These are phyloP conservation scores for Exaiptasia diaphana DNA, from an alignment of 64 coral and sea anemone species.

Conservation along the genomic window DNA sequence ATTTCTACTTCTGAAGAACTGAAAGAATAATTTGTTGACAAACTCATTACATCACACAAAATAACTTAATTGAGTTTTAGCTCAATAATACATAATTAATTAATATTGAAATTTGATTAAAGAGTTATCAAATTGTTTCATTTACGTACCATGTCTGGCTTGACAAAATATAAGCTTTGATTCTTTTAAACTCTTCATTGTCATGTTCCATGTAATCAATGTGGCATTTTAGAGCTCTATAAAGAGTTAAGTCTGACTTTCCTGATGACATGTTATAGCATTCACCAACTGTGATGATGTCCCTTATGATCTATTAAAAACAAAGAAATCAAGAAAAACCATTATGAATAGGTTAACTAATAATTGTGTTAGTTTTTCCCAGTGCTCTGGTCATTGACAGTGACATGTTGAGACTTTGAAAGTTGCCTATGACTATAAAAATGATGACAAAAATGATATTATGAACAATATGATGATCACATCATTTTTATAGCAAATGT, in stretches of 20 bases:
- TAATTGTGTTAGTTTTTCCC: neutral
- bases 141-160: no score
- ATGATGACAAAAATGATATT: no score
- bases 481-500: no score
- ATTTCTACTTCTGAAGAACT: constrained; percentile 56
- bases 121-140: no score
- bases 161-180: constrained; percentile 49
- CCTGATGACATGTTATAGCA: constrained; percentile 68
- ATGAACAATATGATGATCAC: no score
- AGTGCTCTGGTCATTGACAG: neutral
- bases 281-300: constrained; percentile 86
- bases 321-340: neutral
- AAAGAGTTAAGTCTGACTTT: constrained; percentile 64
- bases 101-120: no score
- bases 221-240: constrained; percentile 71
- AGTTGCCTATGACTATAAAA: no score
- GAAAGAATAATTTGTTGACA: neutral
- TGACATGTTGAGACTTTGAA: no score
- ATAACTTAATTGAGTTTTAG: no score
- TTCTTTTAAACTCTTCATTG: constrained; percentile 30
- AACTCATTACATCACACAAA: no score
- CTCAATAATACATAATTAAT: no score
- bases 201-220: constrained; percentile 47
- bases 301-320: constrained; percentile 84
- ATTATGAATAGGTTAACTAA: neutral